Evolutionary conservation across 2,888 invertebrate species (phyloP), one percentile per base, ranked within the genome.

Genomic region (Oscheius sp.): DNA sequence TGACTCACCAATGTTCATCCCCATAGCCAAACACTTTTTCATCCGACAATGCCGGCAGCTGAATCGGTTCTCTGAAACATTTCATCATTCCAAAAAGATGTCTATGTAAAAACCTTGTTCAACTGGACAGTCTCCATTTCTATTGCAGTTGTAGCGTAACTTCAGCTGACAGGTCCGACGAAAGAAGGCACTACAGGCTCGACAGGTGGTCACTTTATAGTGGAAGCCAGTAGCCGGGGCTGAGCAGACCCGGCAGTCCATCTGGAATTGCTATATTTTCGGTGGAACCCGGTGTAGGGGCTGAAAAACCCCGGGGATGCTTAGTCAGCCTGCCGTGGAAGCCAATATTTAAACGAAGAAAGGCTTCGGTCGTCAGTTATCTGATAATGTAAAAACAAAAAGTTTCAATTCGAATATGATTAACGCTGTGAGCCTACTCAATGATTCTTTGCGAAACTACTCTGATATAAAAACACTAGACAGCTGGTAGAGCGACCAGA

Each of bases 161-260:
- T 60, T 60, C 32, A 32, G 59, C 35, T 35, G 32, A 37, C n/a
- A 35, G 10, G 59, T 60, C 3, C 59, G 59, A 9, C 59, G 59
- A 42, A 60, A 60, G 35, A 60, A 60, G 59, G 59, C 59, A 11
- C 29, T n/a, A 33, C 59, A 60, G 35, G 59, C 59, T 10, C 59
- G 35, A 35, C 59, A 60, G 10, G 59, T 60, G 11, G 35, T 32
- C 7, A 35, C 42, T 35, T 60, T 32, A 33, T 60, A 60, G 42
- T 60, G 59, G 35, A 35, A 35, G 35, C 59, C 32, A 9, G 13
- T 60, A 7, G 59, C 35, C 7, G 59, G 59, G 32, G 37, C 42
- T 21, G 59, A 35, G 35, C 59, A 60, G n/a, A 60, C 59, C 5
- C 59, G 32, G 35, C 59, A 60, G 10, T 60, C 59, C 59, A 60